Evolutionary conservation across 2,888 invertebrate species (phyloP).

Genomic region (Actias luna): DNA sequence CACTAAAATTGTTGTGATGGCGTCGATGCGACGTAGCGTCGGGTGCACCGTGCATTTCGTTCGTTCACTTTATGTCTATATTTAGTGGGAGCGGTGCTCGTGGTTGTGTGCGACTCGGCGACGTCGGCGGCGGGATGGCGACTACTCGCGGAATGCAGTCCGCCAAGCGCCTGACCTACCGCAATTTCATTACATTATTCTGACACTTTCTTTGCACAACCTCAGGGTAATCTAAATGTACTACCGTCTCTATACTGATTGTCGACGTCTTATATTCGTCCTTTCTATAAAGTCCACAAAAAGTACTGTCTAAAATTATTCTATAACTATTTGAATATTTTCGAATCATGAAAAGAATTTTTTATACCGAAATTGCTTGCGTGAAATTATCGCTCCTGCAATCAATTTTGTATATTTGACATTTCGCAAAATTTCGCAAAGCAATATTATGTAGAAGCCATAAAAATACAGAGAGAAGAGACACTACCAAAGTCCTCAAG

Average conservation of each 20-base stretch:
- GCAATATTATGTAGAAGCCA: too few species aligned
- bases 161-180: constrained; percentile 63
- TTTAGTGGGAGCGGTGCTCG: constrained; percentile 65
- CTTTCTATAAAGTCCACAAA: background rate
- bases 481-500: background rate
- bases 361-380: background rate
- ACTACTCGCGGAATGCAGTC: constrained; percentile 66
- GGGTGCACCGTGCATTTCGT: constrained; percentile 47
- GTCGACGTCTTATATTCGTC: background rate
- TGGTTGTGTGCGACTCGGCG: constrained; percentile 35
- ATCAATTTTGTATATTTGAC: background rate
- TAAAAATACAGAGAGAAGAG: too few species aligned
- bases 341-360: background rate
- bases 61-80: constrained; percentile 77
- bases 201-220: constrained; percentile 67
- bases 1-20: constrained; percentile 17
- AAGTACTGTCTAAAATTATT: background rate
- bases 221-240: constrained; percentile 16
- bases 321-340: background rate
- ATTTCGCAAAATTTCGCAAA: too few species aligned
- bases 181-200: constrained; percentile 53
- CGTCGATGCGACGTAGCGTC: constrained; percentile 10
- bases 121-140: constrained; percentile 30
- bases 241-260: background rate
- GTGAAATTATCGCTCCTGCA: background rate